These are phyloP conservation scores for Cryptotermes secundus DNA, from an alignment of 1,140 invertebrate genomes.

Conservation along the genomic window DNA sequence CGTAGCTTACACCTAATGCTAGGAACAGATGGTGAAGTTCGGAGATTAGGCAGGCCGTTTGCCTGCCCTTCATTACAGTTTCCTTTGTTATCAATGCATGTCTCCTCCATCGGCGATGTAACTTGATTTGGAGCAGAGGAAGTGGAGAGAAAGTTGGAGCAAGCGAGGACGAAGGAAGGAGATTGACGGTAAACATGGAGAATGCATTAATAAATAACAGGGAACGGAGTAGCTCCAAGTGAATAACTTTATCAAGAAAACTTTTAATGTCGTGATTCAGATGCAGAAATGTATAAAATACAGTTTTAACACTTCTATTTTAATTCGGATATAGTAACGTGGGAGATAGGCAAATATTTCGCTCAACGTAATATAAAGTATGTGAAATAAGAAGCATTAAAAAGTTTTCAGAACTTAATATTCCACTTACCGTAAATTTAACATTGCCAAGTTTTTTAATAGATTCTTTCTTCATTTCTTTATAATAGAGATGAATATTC, in stretches of 20 bases:
- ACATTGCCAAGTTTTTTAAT: no score
- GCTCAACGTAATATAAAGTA: not conserved
- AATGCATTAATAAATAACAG: constrained; percentile 1
- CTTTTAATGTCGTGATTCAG: not conserved
- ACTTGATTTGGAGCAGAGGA: not conserved
- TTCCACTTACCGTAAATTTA: no score
- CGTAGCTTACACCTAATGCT: no score
- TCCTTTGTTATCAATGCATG: constrained; percentile 4
- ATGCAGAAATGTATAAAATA: not conserved
- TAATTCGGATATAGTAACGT: not conserved
- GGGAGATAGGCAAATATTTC: not conserved
- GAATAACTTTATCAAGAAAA: not conserved
- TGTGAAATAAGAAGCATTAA: not conserved
- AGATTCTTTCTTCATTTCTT: no score
- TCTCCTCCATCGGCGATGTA: not conserved
- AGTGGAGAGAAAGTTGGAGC: not conserved
- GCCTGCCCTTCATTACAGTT: not conserved
- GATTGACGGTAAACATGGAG: constrained; percentile 11
- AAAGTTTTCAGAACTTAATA: not conserved
- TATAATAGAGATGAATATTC: no score
- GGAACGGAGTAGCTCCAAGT: not conserved
- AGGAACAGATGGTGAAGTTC: no score
- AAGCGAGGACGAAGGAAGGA: not conserved
- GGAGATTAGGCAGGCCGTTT: constrained; percentile 1
- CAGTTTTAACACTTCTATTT: not conserved